phyloP scores from a whole-genome alignment of 2,797 vertebrate species.

The Melanotaenia boesemani region DNA sequence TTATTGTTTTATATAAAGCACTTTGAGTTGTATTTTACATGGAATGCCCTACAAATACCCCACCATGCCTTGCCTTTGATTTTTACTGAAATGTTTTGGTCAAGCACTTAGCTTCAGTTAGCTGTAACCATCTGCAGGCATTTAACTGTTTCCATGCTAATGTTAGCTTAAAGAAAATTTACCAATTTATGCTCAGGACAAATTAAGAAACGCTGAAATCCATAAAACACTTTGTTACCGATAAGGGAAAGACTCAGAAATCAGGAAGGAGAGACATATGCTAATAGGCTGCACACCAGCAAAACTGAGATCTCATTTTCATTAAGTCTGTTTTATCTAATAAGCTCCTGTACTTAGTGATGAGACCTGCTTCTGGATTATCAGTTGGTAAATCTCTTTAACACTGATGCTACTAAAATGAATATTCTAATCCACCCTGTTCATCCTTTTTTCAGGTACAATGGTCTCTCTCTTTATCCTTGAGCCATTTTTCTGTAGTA shows the following conservation, averaged over 20 bases:
- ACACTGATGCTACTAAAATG: slow-evolving; percentile 31
- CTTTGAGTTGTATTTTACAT: no score
- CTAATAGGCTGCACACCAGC: background rate
- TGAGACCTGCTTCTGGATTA: slow-evolving; percentile 64
- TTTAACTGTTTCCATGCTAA: no score
- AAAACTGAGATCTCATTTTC: slow-evolving; percentile 10
- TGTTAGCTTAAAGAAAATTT: background rate
- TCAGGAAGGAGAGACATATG: background rate
- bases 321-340: slow-evolving; percentile 39
- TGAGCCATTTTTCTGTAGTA: slow-evolving; percentile 4
- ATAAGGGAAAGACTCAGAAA: background rate
- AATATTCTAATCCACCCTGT: slow-evolving; percentile 30
- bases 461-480: slow-evolving; percentile 29
- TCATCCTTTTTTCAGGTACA: slow-evolving; percentile 9
- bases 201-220: background rate
- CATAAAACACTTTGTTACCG: background rate
- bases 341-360: slow-evolving; percentile 58
- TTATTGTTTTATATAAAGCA: no score
- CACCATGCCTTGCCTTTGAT: no score
- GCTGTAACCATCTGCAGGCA: background rate
- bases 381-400: slow-evolving; percentile 65
- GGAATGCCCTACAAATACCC: no score
- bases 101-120: background rate
- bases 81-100: no score
- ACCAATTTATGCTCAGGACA: no score